phyloP scores from a whole-genome alignment of 2,888 invertebrate species.

The Tipula lateralis region DNA sequence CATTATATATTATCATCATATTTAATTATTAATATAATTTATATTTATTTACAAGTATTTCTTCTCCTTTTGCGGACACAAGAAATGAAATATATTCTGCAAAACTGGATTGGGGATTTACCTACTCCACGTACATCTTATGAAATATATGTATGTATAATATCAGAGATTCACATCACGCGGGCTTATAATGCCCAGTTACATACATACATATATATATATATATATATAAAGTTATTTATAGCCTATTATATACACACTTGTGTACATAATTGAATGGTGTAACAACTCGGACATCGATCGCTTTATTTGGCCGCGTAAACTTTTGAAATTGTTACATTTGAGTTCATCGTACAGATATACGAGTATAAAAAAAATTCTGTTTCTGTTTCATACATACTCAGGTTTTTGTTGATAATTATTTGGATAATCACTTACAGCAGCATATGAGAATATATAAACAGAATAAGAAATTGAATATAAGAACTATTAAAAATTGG shows the following conservation, averaged over 20 bases:
- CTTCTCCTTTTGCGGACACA: not conserved
- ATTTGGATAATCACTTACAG: not conserved
- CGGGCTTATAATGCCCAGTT: not conserved
- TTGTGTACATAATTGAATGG: not conserved
- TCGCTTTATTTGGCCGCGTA: slow-evolving; percentile 24
- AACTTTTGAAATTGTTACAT: slow-evolving; percentile 24
- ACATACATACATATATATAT: not conserved
- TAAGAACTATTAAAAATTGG: slow-evolving; percentile 9
- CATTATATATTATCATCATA: not conserved
- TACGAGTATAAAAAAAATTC: not conserved
- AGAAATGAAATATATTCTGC: not conserved
- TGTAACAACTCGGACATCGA: slow-evolving; percentile 24
- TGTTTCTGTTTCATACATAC: not conserved
- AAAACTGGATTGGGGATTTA: not conserved
- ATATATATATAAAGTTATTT: not conserved
- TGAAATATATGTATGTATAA: not conserved
- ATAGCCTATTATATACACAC: not conserved
- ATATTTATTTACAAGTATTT: not conserved
- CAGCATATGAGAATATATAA: not conserved
- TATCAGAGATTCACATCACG: not conserved
- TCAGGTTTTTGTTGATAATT: not conserved
- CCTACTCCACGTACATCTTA: not conserved
- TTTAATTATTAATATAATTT: not conserved
- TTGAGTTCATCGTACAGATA: slow-evolving; percentile 24
- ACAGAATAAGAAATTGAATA: not conserved